phyloP scores from a whole-genome alignment of 64 coral and sea anemone species.

The Acropora tenuis region DNA sequence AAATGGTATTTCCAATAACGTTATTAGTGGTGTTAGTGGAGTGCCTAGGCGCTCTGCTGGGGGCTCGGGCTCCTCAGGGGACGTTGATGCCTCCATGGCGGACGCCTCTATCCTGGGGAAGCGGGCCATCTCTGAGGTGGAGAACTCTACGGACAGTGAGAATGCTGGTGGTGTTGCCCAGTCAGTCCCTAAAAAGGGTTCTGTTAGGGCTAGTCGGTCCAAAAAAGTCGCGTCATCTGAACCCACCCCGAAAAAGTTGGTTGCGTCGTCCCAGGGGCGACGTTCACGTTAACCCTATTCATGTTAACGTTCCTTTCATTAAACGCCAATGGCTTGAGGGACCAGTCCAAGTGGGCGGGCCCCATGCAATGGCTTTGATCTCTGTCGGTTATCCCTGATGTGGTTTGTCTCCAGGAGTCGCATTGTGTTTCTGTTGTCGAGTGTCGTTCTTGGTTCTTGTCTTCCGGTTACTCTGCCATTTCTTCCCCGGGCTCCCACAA shows the following conservation, averaged over 20 bases:
- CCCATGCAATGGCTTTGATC: neutral
- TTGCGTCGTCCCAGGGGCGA: neutral
- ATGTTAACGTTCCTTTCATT: neutral
- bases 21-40: too few relatives aligned
- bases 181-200: too few relatives aligned
- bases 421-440: neutral
- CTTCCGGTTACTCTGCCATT: neutral
- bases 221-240: too few relatives aligned
- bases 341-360: neutral
- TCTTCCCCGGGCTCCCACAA: neutral
- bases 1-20: too few relatives aligned
- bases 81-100: too few relatives aligned
- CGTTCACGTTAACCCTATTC: neutral
- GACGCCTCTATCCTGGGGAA: too few relatives aligned
- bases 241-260: neutral
- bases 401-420: slow-evolving; percentile 27
- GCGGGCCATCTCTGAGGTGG: too few relatives aligned
- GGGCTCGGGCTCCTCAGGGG: too few relatives aligned
- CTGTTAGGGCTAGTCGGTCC: too few relatives aligned
- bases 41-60: too few relatives aligned
- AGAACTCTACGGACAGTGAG: too few relatives aligned
- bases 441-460: neutral
- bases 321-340: slow-evolving; percentile 5
- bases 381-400: neutral
- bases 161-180: too few relatives aligned